A percentile compares a stretch with the other conserved stretches of the same genome.
Conservation (phyloP, 2,113 vertebrate species). For the Laticauda colubrina region DNA sequence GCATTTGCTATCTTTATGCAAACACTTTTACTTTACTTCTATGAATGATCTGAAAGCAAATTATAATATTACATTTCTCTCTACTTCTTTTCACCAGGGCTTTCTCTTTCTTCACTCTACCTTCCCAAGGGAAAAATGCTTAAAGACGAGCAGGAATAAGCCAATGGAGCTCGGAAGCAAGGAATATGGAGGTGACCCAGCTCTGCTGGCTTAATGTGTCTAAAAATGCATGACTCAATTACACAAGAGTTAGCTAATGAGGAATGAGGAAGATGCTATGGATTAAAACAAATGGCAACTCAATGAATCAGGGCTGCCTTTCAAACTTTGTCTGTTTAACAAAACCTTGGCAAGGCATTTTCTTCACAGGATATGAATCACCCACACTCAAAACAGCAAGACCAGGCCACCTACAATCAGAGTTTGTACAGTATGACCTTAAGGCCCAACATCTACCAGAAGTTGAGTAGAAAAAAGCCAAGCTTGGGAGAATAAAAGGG, state of each 20-base stretch:
- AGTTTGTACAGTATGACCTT: constrained; percentile 84
- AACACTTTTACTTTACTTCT: neutral
- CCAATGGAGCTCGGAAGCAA: constrained; percentile 58
- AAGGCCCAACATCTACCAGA: constrained; percentile 76
- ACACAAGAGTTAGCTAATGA: constrained; percentile 81
- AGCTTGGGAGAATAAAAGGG: constrained; percentile 75
- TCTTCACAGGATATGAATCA: constrained; percentile 81
- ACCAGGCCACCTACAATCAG: constrained; percentile 80
- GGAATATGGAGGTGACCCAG: constrained; percentile 66
- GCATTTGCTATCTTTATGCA: neutral
- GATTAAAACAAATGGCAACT: constrained; percentile 78
- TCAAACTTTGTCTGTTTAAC: constrained; percentile 72
- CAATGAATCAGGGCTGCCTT: constrained; percentile 77
- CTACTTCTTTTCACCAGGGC: constrained; percentile 24
- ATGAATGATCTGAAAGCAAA: neutral
- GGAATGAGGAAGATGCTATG: constrained; percentile 72
- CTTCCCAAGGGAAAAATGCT: constrained; percentile 45
- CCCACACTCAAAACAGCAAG: constrained; percentile 65
- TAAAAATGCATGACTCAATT: constrained; percentile 80
- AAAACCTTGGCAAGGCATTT: constrained; percentile 77
- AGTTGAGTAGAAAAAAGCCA: constrained; percentile 79
- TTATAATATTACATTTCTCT: constrained; percentile 10
- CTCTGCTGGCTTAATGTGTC: constrained; percentile 69
- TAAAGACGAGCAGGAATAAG: constrained; percentile 1
- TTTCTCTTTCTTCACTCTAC: constrained; percentile 36